Evolutionary conservation across 1,140 invertebrate genomes (phyloP), one percentile per base, ranked within the genome.

Genomic region (Daktulosphaira vitifoliae): DNA sequence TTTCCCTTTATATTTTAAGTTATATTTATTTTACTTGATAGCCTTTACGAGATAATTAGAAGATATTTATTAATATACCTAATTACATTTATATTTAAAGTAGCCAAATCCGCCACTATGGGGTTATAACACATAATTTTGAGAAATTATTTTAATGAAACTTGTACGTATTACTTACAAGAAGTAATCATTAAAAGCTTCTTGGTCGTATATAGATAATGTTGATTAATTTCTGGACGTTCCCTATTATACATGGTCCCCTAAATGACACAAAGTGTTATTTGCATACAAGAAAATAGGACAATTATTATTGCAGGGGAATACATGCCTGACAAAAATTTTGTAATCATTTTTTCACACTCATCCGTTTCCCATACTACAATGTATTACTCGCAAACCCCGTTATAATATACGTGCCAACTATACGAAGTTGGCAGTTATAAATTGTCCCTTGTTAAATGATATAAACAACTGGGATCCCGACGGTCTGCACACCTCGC

Each of bases 401-500:
- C n/a, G n/a, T n/a, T 25, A 26, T 59, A 59, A 59, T 59, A 23
- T 59, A 59, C 54, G 54, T 59, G 25, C 42, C 26, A 62, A 46
- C 23, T 62, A 23, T 25, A 23, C 16, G 13, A 26, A 8, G 20
- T 20, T 48, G 56, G 56, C 56, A 46, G 56, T 62, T 48, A 62
- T 62, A 62, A 62, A 62, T 62, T 33, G 56, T 62, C 56, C 23
- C 56, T 48, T 48, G 56, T 62, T 62, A 62, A 62, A 62, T 48
- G 56, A 62, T 62, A 62, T 62, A 62, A 62, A 62, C 56, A 62
- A 62, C 56, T 62, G 56, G 56, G 56, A 29, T 48, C 42, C 42
- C 39, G 25, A 23, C 39, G 25, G 6, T 25, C 11, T 33, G 39
- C 42, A 59, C 39, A 59, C 56, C 56, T 62, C 56, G 42, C 56